A percentile compares a stretch with the other conserved stretches of the same genome.
phyloP scores from a whole-genome alignment of 2,113 vertebrate genomes.

The Perca schrenkii region DNA sequence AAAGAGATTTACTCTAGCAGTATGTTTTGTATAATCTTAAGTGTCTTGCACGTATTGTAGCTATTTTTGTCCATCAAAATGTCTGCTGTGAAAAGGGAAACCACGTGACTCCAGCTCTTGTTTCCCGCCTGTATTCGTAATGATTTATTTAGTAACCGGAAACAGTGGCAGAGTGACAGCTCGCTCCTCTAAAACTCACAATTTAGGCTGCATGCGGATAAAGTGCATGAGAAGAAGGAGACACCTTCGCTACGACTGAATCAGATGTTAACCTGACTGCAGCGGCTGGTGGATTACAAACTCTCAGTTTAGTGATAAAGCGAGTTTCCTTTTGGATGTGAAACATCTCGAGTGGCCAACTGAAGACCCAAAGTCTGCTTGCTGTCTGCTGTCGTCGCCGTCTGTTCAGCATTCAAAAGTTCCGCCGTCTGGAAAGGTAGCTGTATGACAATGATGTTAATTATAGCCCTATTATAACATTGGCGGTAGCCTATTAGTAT shows the following conservation, averaged over 20 bases:
- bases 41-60: no score
- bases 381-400: constrained; percentile 14
- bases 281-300: neutral
- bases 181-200: neutral
- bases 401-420: constrained; percentile 34
- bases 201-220: neutral
- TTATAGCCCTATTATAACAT: neutral
- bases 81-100: constrained; percentile 12
- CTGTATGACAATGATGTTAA: neutral
- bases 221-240: neutral
- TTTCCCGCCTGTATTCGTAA: constrained; percentile 69
- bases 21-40: no score
- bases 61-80: no score
- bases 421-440: constrained; percentile 59
- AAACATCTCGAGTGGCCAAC: constrained; percentile 17
- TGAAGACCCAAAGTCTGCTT: neutral
- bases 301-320: neutral
- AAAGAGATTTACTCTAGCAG: no score
- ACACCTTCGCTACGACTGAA: neutral
- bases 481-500: no score
- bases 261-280: neutral
- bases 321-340: neutral
- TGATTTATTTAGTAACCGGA: constrained; percentile 31
- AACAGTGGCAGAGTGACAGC: constrained; percentile 50
- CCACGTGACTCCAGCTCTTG: constrained; percentile 37